phyloP scores from a whole-genome alignment of 2,797 vertebrate genomes.

The Molossus molossus region DNA sequence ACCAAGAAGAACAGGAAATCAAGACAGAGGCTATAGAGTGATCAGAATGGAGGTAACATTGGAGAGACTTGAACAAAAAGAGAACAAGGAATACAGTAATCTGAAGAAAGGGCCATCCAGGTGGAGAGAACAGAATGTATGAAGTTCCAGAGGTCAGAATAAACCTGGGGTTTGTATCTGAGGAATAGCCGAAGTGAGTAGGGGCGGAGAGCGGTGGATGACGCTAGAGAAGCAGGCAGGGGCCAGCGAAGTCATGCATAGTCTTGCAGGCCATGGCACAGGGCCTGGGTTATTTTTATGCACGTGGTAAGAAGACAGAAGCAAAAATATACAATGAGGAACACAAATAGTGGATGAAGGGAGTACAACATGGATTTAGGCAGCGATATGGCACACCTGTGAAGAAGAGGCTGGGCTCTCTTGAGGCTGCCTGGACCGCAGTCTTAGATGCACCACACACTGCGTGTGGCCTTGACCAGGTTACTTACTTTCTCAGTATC shows the following conservation, averaged over 20 bases:
- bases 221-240: background rate
- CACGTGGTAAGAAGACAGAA: background rate
- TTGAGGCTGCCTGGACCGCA: background rate
- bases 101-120: background rate
- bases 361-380: background rate
- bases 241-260: background rate
- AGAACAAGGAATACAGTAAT: background rate
- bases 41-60: background rate
- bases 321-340: background rate
- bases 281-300: background rate
- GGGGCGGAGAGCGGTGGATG: background rate
- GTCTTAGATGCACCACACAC: background rate
- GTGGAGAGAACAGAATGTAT: background rate
- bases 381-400: background rate
- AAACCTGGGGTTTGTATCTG: background rate
- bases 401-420: background rate
- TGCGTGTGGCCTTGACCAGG: background rate
- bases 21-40: background rate
- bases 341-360: background rate
- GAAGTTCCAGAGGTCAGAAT: background rate
- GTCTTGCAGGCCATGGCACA: background rate
- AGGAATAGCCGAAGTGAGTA: background rate
- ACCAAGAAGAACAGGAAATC: slow-evolving; percentile 15
- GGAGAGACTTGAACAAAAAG: background rate
- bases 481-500: background rate